Evolutionary conservation across 2,888 invertebrate species (phyloP).

Genomic region (Oscheius sp.): DNA sequence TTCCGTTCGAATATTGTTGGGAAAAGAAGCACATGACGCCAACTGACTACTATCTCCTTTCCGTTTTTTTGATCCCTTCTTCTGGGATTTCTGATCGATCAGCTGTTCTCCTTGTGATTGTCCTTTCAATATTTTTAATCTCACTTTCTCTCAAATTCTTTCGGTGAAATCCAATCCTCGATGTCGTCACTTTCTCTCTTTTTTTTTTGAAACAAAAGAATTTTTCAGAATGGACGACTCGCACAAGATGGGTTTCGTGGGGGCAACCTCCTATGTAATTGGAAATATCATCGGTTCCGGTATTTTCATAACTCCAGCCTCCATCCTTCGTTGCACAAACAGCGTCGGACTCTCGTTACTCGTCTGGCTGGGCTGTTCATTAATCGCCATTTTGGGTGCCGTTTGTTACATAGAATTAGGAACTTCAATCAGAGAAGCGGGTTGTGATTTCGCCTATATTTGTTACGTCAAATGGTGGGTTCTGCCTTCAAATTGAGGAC

Average conservation of each 20-base stretch:
- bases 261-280: constrained; percentile 66
- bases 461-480: constrained; percentile 60
- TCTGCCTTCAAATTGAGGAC: background rate
- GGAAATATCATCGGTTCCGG: constrained; percentile 69
- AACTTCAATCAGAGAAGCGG: constrained; percentile 67
- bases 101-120: background rate
- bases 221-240: constrained; percentile 52
- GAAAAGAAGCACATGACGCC: background rate
- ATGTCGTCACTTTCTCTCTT: background rate
- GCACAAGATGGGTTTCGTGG: constrained; percentile 65
- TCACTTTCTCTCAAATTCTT: background rate
- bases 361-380: constrained; percentile 90
- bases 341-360: constrained; percentile 90
- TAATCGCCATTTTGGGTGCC: constrained; percentile 72
- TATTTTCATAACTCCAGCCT: constrained; percentile 66
- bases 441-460: constrained; percentile 69
- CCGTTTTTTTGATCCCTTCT: no score
- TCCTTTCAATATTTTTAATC: no score
- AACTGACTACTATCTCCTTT: background rate
- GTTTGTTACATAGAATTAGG: constrained; percentile 69
- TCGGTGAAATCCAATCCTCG: no score
- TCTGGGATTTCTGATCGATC: background rate
- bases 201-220: background rate
- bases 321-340: constrained; percentile 57
- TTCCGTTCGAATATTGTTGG: background rate